These are phyloP conservation scores for Apeira syringaria DNA, from an alignment of 2,888 invertebrate species.

Conservation along the genomic window DNA sequence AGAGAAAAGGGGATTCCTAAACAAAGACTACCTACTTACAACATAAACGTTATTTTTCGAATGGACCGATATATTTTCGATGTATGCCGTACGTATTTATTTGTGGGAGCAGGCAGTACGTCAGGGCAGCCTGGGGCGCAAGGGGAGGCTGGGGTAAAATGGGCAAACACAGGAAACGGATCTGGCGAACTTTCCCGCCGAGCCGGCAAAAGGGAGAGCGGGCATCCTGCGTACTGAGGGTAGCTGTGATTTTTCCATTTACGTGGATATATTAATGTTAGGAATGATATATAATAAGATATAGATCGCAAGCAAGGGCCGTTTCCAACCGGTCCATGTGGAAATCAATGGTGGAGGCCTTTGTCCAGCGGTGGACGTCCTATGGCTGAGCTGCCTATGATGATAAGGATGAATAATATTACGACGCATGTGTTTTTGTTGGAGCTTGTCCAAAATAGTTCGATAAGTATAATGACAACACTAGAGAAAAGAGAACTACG, in stretches of 20 bases:
- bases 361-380: no score
- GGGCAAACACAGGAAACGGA: conserved; percentile 79
- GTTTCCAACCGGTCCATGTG: no score
- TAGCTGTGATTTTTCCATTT: conserved; percentile 37
- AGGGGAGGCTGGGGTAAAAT: conserved; percentile 45
- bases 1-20: background rate
- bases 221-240: conserved; percentile 53
- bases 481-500: no score
- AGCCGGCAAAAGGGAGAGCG: conserved; percentile 62
- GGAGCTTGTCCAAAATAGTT: no score
- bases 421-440: no score
- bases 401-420: no score
- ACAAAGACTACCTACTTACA: conserved; percentile 12
- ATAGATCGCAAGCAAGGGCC: no score
- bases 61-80: conserved; percentile 61
- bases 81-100: conserved; percentile 67
- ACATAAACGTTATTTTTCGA: conserved; percentile 57
- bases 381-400: no score
- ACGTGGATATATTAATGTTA: no score
- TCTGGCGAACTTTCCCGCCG: conserved; percentile 70
- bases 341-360: no score
- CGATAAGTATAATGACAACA: no score
- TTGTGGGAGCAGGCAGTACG: conserved; percentile 56
- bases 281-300: no score
- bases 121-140: conserved; percentile 49